Conservation (phyloP, 2,797 vertebrate species). For the Etheostoma nigrum region DNA sequence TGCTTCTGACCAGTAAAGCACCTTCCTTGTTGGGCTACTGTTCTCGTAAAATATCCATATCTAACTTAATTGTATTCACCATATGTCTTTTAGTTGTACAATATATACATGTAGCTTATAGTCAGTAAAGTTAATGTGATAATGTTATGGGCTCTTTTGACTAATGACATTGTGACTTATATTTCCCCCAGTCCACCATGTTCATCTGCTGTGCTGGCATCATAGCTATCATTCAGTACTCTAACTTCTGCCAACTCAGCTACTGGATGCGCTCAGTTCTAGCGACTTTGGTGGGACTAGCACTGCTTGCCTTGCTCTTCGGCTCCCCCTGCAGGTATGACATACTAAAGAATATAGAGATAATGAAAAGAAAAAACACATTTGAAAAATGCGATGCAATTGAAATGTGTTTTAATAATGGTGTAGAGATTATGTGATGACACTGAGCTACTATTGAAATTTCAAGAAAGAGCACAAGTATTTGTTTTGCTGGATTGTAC, state of each 20-base stretch:
- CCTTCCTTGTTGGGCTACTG: background rate
- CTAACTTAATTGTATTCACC: background rate
- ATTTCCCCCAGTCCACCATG: conserved; percentile 88
- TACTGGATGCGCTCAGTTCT: conserved; percentile 97
- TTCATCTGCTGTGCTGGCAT: conserved; percentile 93
- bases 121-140: background rate
- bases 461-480: background rate
- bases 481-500: background rate
- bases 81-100: background rate
- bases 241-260: conserved; percentile 99
- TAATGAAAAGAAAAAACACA: background rate
- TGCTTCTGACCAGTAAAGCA: background rate
- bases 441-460: background rate
- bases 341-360: background rate
- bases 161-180: conserved; percentile 9
- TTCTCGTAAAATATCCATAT: background rate
- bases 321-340: conserved; percentile 85
- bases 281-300: conserved; percentile 90
- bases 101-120: background rate
- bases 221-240: conserved; percentile 96
- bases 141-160: background rate
- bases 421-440: background rate
- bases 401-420: background rate
- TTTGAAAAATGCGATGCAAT: background rate
- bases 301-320: conserved; percentile 90